A percentile compares a stretch with the other conserved stretches of the same genome.
Evolutionary conservation across 2,888 invertebrate genomes (phyloP).

Genomic region (Tuberolachnus salignus): DNA sequence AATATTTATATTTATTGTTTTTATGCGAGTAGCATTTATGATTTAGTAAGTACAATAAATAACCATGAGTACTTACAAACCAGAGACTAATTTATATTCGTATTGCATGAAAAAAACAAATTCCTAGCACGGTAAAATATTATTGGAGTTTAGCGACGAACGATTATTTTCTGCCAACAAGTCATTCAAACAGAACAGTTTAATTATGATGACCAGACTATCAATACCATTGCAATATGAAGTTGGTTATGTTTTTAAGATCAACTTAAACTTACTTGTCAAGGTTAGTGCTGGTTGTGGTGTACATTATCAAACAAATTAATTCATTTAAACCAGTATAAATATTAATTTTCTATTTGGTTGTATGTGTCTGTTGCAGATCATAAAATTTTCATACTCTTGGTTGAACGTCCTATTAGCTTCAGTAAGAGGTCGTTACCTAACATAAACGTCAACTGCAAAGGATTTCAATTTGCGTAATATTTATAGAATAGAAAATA

Average conservation of each 20-base stretch:
- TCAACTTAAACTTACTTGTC: constrained; percentile 12
- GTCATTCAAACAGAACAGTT: not conserved
- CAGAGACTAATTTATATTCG: not conserved
- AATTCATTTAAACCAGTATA: no score
- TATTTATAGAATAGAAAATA: no score
- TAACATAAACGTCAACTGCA: not conserved
- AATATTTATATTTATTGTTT: not conserved
- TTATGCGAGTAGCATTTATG: not conserved
- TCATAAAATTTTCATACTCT: constrained; percentile 1
- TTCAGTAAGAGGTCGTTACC: not conserved
- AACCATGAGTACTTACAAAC: no score
- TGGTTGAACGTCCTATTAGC: not conserved
- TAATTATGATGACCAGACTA: constrained; percentile 21
- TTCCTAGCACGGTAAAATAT: constrained; percentile 13
- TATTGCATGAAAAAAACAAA: no score
- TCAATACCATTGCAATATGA: constrained; percentile 4
- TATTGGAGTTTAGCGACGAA: not conserved
- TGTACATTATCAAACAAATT: not conserved
- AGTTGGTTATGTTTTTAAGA: constrained; percentile 10
- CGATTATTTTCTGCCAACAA: not conserved
- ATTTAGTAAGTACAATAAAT: constrained; percentile 14
- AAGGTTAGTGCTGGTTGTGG: not conserved
- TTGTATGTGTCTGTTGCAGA: not conserved
- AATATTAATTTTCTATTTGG: not conserved
- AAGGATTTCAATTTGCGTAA: not conserved